phyloP scores from a whole-genome alignment of 1,140 invertebrate genomes.

The Psix sp. region DNA sequence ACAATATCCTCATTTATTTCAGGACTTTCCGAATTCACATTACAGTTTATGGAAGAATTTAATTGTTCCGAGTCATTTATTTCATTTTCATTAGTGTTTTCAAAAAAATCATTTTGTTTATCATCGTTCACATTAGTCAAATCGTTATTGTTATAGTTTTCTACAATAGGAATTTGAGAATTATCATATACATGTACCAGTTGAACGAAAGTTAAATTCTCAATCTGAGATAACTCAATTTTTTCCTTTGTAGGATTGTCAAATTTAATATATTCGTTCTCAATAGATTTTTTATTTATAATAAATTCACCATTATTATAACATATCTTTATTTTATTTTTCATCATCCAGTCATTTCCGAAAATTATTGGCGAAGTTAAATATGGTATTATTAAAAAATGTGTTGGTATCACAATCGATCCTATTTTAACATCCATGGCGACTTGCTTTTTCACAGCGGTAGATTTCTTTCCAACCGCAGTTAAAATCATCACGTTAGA shows the following conservation, averaged over 20 bases:
- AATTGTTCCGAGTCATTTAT: too few relatives aligned
- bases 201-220: background rate
- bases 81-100: too few relatives aligned
- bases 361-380: slow-evolving; percentile 8
- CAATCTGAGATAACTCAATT: slow-evolving; percentile 3
- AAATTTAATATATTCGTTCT: slow-evolving; percentile 1
- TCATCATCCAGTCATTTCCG: slow-evolving; percentile 13
- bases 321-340: slow-evolving; percentile 2
- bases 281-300: background rate
- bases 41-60: too few relatives aligned
- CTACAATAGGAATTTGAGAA: too few relatives aligned
- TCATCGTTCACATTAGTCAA: too few relatives aligned
- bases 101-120: too few relatives aligned
- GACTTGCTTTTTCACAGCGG: slow-evolving; percentile 13
- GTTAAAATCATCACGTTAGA: slow-evolving; percentile 10
- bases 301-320: background rate
- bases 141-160: too few relatives aligned
- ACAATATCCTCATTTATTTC: too few relatives aligned
- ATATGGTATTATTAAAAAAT: slow-evolving; percentile 10
- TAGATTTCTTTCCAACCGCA: slow-evolving; percentile 13
- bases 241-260: background rate
- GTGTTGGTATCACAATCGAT: background rate
- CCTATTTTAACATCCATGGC: background rate
- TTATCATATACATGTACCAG: background rate
- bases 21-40: too few relatives aligned